Evolutionary conservation across 2,113 vertebrate species (phyloP).

Genomic region (Nipponia nippon): DNA sequence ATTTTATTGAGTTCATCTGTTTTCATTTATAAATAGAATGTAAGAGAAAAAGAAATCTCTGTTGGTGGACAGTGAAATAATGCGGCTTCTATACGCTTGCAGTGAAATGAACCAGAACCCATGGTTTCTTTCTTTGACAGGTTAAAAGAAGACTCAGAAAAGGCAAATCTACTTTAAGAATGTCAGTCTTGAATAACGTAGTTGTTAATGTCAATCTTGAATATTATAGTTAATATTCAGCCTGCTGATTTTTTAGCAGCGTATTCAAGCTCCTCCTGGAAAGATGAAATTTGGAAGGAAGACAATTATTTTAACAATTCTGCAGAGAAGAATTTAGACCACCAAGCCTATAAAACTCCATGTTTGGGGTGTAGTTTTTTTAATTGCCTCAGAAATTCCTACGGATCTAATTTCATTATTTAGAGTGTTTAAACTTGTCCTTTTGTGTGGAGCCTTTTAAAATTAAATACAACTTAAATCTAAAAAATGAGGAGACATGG

Average conservation of each 20-base stretch:
- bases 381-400: background rate
- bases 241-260: background rate
- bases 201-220: background rate
- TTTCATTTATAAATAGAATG: constrained; percentile 71
- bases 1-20: constrained; percentile 75
- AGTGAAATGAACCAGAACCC: constrained; percentile 28
- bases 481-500: background rate
- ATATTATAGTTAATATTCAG: background rate
- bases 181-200: background rate
- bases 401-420: background rate
- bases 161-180: background rate
- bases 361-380: background rate
- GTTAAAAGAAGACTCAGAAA: constrained; percentile 10
- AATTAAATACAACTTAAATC: background rate
- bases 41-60: constrained; percentile 42
- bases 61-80: constrained; percentile 54
- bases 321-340: background rate
- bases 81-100: constrained; percentile 25
- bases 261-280: background rate
- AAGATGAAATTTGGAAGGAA: background rate
- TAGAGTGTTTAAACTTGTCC: background rate
- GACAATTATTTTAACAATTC: background rate
- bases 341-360: background rate
- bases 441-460: background rate
- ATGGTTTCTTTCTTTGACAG: background rate